Evolutionary conservation across 2,888 invertebrate genomes (phyloP), one percentile per base, ranked within the genome.

Genomic region (Leuctra nigra): DNA sequence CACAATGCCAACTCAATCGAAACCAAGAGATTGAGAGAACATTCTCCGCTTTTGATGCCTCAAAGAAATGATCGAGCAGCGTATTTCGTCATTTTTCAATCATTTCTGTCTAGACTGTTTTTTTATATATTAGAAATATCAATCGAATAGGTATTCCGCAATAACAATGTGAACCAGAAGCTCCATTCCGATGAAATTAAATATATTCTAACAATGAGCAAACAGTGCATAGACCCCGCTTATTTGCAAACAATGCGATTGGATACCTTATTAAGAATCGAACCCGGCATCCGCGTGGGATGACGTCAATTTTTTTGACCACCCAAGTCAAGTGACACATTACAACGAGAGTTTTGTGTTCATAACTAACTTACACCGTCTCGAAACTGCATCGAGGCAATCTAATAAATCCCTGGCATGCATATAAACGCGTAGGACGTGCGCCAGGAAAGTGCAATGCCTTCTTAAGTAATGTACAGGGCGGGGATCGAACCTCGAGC

Each of bases 271-370:
- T 50, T 33, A n/a, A 50, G 50, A 50, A 50, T 50, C 29, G 16
- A 33, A 50, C 25, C 9, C 36, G 33, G 25, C 14, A 25, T 16
- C 6, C 35, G 50, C 50, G 50, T 50, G 50, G 50, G 50, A 24
- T 23, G 50, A 9, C 20, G 22, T 35, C 33, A 7, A 35, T 50
- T 50, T 48, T 50, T 50, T 16, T 44, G 50, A 33, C 50, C 50
- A 50, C 50, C 50, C 50, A 50, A 50, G 50, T 50, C 50, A 18
- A 14, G 33, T 50, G 50, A 50, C 50, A 50, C 35, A 35, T 20
- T 35, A 50, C 50, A 50, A 35, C 33, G 7, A 50, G 22, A 14
- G 33, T 33, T 33, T 50, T 23, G 35, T 50, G 48, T 44, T 18
- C 50, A 50, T 50, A 50, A 50, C 50, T 50, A 50, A 50, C 50